These are phyloP conservation scores for Acanthosepion pharaonis DNA, from an alignment of 2,888 invertebrate species.

Conservation along the genomic window DNA sequence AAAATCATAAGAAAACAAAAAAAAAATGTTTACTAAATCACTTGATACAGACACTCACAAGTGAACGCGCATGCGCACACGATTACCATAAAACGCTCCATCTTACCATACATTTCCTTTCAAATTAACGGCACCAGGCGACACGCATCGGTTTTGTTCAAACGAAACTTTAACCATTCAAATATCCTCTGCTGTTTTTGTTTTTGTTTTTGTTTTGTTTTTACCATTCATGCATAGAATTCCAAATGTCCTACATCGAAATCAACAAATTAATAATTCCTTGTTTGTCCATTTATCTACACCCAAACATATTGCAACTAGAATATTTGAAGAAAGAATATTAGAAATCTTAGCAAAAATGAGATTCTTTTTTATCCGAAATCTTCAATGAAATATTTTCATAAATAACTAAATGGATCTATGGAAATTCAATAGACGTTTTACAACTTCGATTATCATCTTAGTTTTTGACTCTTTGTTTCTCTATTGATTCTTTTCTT, in stretches of 20 bases:
- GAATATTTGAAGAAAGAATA: background rate
- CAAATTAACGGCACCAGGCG: background rate
- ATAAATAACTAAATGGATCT: too few species aligned
- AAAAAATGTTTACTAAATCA: background rate
- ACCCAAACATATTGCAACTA: background rate
- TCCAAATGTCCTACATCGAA: background rate
- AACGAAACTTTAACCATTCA: background rate
- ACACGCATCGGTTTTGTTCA: background rate
- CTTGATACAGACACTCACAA: background rate
- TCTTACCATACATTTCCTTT: background rate
- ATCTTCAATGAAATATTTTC: background rate
- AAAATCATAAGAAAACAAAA: too few species aligned
- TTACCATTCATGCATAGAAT: background rate
- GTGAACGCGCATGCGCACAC: background rate
- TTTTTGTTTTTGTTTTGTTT: too few species aligned
- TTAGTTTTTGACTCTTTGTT: too few species aligned
- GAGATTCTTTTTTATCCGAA: background rate
- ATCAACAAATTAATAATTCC: background rate
- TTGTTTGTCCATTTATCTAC: background rate
- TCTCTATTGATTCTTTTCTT: too few species aligned
- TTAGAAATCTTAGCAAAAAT: too few species aligned
- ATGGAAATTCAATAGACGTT: too few species aligned
- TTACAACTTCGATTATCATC: too few species aligned
- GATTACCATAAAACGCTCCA: background rate
- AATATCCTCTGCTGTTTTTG: background rate